phyloP scores from a whole-genome alignment of 2,888 invertebrate species.

The Phytoseiulus persimilis region DNA sequence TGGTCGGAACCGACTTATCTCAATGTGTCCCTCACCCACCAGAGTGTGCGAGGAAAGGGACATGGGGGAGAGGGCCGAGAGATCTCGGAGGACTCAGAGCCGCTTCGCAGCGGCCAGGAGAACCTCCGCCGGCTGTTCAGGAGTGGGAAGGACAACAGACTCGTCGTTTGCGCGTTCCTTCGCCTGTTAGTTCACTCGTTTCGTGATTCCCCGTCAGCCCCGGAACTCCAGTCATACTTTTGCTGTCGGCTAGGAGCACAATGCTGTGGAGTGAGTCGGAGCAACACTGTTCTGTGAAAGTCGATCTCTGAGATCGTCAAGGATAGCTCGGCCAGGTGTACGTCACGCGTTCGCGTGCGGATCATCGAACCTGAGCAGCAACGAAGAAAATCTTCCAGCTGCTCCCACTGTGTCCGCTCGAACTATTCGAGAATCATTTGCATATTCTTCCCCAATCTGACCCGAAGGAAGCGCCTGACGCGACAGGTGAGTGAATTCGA shows the following conservation, averaged over 20 bases:
- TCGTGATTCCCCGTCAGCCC: neutral
- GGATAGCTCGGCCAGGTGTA: neutral
- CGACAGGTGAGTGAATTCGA: neutral
- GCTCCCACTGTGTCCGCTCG: neutral
- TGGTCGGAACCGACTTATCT: neutral
- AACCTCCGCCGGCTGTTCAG: neutral
- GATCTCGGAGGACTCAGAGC: slow-evolving; percentile 5
- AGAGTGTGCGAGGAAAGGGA: neutral
- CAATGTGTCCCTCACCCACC: neutral
- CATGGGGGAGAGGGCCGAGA: neutral
- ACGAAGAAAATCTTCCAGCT: neutral
- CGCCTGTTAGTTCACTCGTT: neutral
- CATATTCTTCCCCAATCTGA: neutral
- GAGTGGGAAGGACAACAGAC: neutral
- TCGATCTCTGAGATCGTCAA: neutral
- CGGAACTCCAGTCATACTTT: neutral
- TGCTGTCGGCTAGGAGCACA: neutral
- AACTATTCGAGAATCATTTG: neutral
- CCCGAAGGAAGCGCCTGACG: neutral
- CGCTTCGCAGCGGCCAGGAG: neutral
- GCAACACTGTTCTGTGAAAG: neutral
- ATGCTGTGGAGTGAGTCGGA: neutral
- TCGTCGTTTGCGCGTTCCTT: neutral
- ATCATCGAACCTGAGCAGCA: neutral
- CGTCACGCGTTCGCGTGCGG: neutral